Evolutionary conservation across 2,888 invertebrate genomes (phyloP), one percentile per base, ranked within the genome.

Genomic region (Alviniconcha strummeri): DNA sequence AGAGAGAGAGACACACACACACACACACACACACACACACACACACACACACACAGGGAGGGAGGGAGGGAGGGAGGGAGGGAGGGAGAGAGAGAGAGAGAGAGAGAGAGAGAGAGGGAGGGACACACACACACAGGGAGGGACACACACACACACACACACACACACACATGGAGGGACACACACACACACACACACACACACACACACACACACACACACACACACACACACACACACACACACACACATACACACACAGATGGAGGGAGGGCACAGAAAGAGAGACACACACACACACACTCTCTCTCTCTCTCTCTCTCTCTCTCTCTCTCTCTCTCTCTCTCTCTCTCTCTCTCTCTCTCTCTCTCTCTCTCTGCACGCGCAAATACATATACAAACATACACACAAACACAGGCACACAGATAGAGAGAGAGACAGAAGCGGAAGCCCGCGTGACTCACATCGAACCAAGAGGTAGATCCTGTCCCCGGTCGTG

Each of bases 381-480:
- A n/a, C n/a, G n/a, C 36, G 36, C 36, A 36, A 0, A 3, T 36
- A 36, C 36, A 36, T 36, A 36, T 36, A 36, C 36, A 36, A 36
- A 36, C 36, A 36, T 36, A 72, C 36, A 72, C 17, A 19, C 17
- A 72, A 36, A 54, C 13, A 76, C 15, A n/a, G 55, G n/a, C 56
- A 55, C 2, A 11, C 71, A 71, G 5, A 71, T 2, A 71, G 0
- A 36, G 36, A 36, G 0, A 36, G 36, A 36, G 36, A 36, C 36
- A 36, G 1, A 36, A 36, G 36, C 36, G 36, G 36, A 36, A 36
- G 3, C 36, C 36, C 19, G 15, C 78, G n/a, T 17, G 4, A 82
- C 82, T 77, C 36, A 82, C 82, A 82, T 56, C 76, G 15, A 17
- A 82, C 52, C 5, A 75, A 69, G 13, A 82, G 36, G 55, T 67